phyloP scores from a whole-genome alignment of 2,888 invertebrate species.

The Xanthorhoe designata region DNA sequence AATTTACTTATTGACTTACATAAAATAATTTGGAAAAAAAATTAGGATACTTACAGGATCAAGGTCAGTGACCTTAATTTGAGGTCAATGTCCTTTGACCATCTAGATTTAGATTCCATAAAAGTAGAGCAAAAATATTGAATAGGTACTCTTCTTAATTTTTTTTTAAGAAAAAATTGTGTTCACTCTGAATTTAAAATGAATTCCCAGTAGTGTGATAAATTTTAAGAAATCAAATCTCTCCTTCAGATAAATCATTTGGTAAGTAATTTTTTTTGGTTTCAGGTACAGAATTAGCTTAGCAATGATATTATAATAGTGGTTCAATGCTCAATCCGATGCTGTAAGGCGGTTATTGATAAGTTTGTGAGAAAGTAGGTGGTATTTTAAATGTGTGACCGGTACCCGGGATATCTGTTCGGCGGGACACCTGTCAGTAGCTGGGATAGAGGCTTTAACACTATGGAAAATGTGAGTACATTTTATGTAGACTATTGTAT shows the following conservation, averaged over 20 bases:
- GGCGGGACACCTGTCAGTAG: conserved; percentile 82
- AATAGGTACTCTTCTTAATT: background rate
- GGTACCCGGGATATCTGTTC: conserved; percentile 77
- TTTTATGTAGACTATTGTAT: too few relatives aligned
- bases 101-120: conserved; percentile 37
- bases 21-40: background rate
- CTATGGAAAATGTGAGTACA: conserved; percentile 78
- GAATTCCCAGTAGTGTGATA: background rate
- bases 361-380: conserved; percentile 39
- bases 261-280: conserved; percentile 32
- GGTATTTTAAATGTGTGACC: conserved; percentile 76
- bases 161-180: background rate
- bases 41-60: background rate
- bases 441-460: conserved; percentile 79
- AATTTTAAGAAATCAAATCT: background rate
- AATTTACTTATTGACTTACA: background rate
- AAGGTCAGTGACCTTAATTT: conserved; percentile 34
- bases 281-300: conserved; percentile 37
- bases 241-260: background rate
- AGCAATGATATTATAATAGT: conserved; percentile 43
- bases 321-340: conserved; percentile 58
- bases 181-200: background rate
- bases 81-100: conserved; percentile 42
- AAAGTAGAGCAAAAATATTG: background rate
- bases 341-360: conserved; percentile 23